Base-by-base conservation (phyloP, 2,797 vertebrate species). In the Xyrichtys novacula region DNA sequence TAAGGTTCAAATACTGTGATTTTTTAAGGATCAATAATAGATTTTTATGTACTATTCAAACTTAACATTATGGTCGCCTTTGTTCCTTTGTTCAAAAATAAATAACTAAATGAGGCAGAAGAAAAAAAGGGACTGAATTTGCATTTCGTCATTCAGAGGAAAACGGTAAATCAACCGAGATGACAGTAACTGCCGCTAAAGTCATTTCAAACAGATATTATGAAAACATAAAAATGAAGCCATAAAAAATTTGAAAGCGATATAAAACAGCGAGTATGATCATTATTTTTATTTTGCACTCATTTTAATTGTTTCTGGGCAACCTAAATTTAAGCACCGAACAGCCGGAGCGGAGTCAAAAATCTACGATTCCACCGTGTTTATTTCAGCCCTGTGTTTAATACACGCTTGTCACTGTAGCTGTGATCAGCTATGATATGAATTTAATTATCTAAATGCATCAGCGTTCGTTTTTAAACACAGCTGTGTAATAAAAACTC, bases 151-250 rank as follows among this genome's bases (percentile, higher is more conserved):
- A 58, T 46, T 79, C 19, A 15, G 19, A 76, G 29, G 25, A 49
- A 52, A 64, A 56, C 7, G 0, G 6, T 66, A 72, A 78, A 78
- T 65, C 60, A 53, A 31, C 26, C 17, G 65, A 23, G 19, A 0
- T 20, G 68, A 64, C 53, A 55, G n/a, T 55, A 59, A 68, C 52
- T 50, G 71, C 46, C 1, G 10, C 48, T 28, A 39, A 68, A 55
- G 46, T 71, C 29, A 26, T 60, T 69, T 26, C 50, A 52, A 61
- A 56, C 48, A 2, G 31, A 63, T 52, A 47, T 59, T 36, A 2
- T 70, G 44, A 70, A 42, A 56, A 71, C 22, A 58, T 28, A 70
- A 8, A 63, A 77, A 69, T 59, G 1, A 76, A 66, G 9, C 43
- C 32, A 36, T 8, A 14, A n/a, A 48, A 34, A 57, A 57, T 66